A percentile compares a stretch with the other conserved stretches of the same genome.
These are phyloP conservation scores for Acleris sparsana DNA, from an alignment of 2,888 invertebrate genomes.

Conservation along the genomic window DNA sequence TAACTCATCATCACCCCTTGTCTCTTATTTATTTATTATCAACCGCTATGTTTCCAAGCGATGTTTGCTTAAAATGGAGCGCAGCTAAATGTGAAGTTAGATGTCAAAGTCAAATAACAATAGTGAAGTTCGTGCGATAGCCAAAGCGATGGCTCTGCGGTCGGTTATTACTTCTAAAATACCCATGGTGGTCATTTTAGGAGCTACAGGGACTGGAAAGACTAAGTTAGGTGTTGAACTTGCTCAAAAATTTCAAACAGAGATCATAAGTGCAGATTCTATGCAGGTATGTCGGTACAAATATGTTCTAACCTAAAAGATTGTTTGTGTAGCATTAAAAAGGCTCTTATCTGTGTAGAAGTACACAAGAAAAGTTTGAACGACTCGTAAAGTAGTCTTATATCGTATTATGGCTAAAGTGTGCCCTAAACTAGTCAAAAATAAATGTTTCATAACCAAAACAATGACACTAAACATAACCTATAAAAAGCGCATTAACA, in stretches of 20 bases:
- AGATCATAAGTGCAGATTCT: slow-evolving; percentile 98
- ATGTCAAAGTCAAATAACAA: slow-evolving; percentile 60
- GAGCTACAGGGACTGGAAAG: slow-evolving; percentile 98
- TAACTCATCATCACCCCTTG: no score
- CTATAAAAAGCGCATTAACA: no score
- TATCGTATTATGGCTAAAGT: no score
- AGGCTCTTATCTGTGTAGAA: no score
- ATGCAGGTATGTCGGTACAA: slow-evolving; percentile 92
- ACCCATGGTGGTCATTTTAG: slow-evolving; percentile 95
- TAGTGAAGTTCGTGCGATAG: slow-evolving; percentile 72
- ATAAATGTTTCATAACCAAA: no score
- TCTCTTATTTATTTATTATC: neutral
- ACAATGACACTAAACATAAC: no score
- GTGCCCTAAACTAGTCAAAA: no score
- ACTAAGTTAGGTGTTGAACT: slow-evolving; percentile 97
- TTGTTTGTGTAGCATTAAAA: slow-evolving; percentile 8
- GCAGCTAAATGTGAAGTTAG: slow-evolving; percentile 30
- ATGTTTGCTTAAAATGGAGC: slow-evolving; percentile 42
- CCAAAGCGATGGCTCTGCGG: slow-evolving; percentile 68
- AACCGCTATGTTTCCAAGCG: neutral
- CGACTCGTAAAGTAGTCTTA: no score
- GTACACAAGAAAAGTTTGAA: no score
- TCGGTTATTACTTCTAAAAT: slow-evolving; percentile 67
- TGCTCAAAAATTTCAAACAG: slow-evolving; percentile 92
- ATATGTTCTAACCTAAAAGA: slow-evolving; percentile 61